Evolutionary conservation across 2,797 vertebrate genomes (phyloP), one percentile per base, ranked within the genome.

Genomic region (Liparis tanakae): DNA sequence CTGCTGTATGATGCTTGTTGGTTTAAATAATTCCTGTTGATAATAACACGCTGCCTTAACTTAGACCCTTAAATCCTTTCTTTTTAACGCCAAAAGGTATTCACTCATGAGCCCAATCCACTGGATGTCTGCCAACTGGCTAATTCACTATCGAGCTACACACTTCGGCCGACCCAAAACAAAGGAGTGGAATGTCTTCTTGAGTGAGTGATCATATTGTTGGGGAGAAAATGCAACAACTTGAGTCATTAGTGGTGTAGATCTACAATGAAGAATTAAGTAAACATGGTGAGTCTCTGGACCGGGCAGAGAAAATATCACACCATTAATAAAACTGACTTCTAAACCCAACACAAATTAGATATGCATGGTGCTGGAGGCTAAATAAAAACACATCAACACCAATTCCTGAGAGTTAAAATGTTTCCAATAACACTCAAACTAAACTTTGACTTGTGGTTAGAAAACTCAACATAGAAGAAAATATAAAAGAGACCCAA

Each of bases 291-390:
- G 18, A 37, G 1, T 30, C 0, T 30, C 25, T 41, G n/a, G 30
- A 79, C 17, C 1, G n/a, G 50, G 17, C 17, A 63, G 71, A 75
- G 48, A 2, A 53, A 65, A 73, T 64, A 43, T 39, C 22, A 44
- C n/a, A 43, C 53, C n/a, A 48, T 67, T 20, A 66, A 17, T 36
- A 37, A 70, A 63, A 67, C 0, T 22, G 20, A 67, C 7, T 53
- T 80, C 18, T 30, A 46, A 10, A 78, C 74, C 70, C 65, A 9
- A 56, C 66, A 64, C 33, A 51, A 36, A 25, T 68, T 34, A 18
- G 34, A 70, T 53, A 70, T 60, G 33, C 12, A 62, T 58, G 43
- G 6, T 10, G 18, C 72, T 65, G 15, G 1, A 64, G 57, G 70
- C 36, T 30, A 34, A 60, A 67, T 6, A 34, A 60, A 67, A 54